Conservation (phyloP, 2,888 invertebrate species). For the Apocheima hispidaria region DNA sequence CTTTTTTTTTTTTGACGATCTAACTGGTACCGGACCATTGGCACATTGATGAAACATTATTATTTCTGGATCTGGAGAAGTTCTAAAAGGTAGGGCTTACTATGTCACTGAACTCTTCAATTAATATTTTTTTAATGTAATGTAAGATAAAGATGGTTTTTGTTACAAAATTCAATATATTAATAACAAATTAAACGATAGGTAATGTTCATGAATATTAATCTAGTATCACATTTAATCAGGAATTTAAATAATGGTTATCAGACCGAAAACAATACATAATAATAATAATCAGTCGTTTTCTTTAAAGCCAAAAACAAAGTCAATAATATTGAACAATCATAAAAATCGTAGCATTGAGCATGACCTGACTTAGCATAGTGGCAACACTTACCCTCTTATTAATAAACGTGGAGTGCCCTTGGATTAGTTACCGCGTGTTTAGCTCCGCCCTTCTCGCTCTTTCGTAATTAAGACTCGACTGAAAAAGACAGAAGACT, state of each 20-base stretch:
- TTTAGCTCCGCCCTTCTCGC: no score
- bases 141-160: neutral
- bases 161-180: neutral
- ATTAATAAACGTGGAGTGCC: no score
- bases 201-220: conserved; percentile 29
- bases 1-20: no score
- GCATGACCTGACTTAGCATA: no score
- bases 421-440: no score
- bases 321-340: no score
- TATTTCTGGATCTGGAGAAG: no score
- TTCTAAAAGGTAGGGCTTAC: neutral
- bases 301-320: neutral
- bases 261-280: neutral
- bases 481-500: no score
- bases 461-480: no score
- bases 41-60: no score
- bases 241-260: neutral
- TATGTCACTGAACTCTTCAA: neutral
- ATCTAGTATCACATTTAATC: conserved; percentile 57
- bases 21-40: no score
- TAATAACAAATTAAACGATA: neutral
- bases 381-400: no score
- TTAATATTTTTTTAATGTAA: neutral
- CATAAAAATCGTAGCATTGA: neutral
- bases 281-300: neutral